Evolutionary conservation across 2,888 invertebrate species (phyloP), one percentile per base, ranked within the genome.

Genomic region (Pollenia griseotomentosa): DNA sequence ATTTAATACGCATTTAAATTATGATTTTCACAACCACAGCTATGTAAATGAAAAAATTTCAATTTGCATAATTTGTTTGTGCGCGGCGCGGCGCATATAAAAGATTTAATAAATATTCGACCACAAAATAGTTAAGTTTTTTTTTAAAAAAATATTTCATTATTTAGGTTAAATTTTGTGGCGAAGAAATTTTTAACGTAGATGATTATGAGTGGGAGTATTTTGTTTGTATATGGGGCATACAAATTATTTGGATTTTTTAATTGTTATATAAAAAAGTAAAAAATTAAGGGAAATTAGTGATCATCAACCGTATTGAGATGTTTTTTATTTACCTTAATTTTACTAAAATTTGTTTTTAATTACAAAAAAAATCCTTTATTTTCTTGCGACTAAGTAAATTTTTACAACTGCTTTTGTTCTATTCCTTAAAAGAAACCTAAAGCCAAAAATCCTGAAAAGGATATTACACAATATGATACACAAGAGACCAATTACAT

Each of bases 401-500:
- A 33, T 33, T 33, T 33, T 33, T 33, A 33, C 33, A 5, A 33
- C 0, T 33, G 33, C 33, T 33, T 33, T 33, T 33, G 6, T 33
- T 33, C 6, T 33, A 19, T 48, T 14, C 33, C 33, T n/a, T 42
- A 44, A n/a, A 40, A 55, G 16, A 74, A 63, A 63, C 16, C 55
- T 46, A 57, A 74, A 74, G 57, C 59, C 16, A 42, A 61, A 81
- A 73, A 74, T 59, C 0, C 1, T 11, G 14, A 46, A 70, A 75
- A 33, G n/a, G 57, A 55, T 33, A 55, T 42, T n/a, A 42, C 44
- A 68, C 61, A 53, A 71, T 48, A 63, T 51, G 23, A 70, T 79
- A 83, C 84, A 68, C 73, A 44, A 59, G 87, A 65, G 87, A 84
- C 78, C 84, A 82, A 84, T 82, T 84, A 84, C 46, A 63, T 19